Evolutionary conservation across 1,140 invertebrate genomes (phyloP), one percentile per base, ranked within the genome.

Genomic region (Drosophila littoralis): DNA sequence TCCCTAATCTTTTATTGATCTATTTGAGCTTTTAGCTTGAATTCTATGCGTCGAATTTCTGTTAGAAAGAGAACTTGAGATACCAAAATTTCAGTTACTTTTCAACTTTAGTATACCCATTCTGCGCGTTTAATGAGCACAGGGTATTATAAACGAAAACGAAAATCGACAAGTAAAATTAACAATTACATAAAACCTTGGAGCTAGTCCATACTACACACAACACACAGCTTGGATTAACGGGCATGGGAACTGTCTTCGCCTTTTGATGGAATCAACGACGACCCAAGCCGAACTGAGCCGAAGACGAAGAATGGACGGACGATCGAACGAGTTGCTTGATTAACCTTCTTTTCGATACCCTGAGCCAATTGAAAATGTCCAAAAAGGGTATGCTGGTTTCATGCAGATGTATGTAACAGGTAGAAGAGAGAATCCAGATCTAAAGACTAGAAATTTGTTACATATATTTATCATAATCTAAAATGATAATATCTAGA

Each of bases 171-270:
- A 33, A 74, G 69, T 68, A 48, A 69, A 61, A 74, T 69, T 74
- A 61, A 69, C 80, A 81, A 85, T 84, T 84, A 84, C 81, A 85
- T 84, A 85, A 84, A 84, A 78, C 81, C 81, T 84, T 84, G 81
- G 48, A 50, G 60, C 50, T 38, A 42, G 17, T 51, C 51, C 33
- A 61, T 32, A 60, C 36, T 33, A 45, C 28, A 28, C 6, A 33
- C 43, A 33, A 32, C 40, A 60, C 38, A 40, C 35, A 15, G 28
- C 40, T 63, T 64, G 60, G 45, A 38, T 66, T 71, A 71, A 71
- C 61, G 61, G 69, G 79, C 79, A 61, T 84, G 75, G 77, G 80
- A 79, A 79, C 72, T 73, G 73, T 84, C 73, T 66, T 84, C 72
- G 69, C 48, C 80, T 72, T 55, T 65, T 46, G 65, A 67, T 61